Base-by-base conservation (phyloP, 2,113 vertebrate genomes). In the Dolichallabes microphthalmus region DNA sequence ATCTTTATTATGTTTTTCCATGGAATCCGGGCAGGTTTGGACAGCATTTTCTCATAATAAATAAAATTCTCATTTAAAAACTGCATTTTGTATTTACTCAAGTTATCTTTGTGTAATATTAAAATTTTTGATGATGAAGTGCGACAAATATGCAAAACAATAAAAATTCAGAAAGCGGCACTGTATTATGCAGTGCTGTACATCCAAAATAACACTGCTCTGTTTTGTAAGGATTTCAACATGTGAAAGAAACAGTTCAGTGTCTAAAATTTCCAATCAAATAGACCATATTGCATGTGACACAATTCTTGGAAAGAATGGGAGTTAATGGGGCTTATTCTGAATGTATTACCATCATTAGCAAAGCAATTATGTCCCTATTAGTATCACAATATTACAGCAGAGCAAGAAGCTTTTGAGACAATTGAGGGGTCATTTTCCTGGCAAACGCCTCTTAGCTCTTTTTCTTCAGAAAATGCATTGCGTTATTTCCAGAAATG, bases 291-390 rank as follows among this genome's bases (percentile, higher is more conserved):
- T 75, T 83, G 11, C 30, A 79, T 55, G 22, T 63, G 9, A 19
- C 12, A 64, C 17, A 60, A 61, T 85, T 78, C 63, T 69, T 71
- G 64, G 39, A 74, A 86, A 32, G 30, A 73, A 60, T 30, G 50
- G 50, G 19, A 73, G 66, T 35, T 82, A 32, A 35, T 61, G 13
- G 77, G 19, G 55, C n/a, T 73, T n/a, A 79, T 32, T 66, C 30
- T 35, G 55, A 58, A 77, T 60, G 15, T 61, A 80, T 80, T 86
- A 84, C 83, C 88, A 61, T 89, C 85, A 91, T 91, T 91, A 91
- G 88, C 30, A 50, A 88, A 88, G 88, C 90, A 92, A 92, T 94
- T 91, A 93, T 78, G 2, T 68, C 17, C 53, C 82, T 76, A 86
- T 84, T 87, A 83, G 83, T 25, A 50, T 64, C 39, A 61, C 63